A percentile compares a stretch with the other conserved stretches of the same genome.
These are phyloP conservation scores for Melanargia galathea DNA, from an alignment of 2,888 invertebrate species.

Conservation along the genomic window DNA sequence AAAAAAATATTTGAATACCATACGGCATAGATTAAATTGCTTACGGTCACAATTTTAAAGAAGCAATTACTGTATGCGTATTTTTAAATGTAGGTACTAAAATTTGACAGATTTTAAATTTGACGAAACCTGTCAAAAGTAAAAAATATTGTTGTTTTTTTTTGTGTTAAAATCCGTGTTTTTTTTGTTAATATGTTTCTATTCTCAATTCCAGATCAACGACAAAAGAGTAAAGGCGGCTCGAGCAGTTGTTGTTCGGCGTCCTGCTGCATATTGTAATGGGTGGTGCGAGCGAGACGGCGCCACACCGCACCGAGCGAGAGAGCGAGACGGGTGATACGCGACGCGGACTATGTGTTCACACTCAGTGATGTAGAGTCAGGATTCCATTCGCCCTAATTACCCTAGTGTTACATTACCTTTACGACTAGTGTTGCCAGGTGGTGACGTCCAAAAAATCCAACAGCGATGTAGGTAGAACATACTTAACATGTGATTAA, in stretches of 20 bases:
- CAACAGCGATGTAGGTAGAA: neutral
- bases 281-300: conserved; percentile 52
- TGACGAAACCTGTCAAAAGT: no score
- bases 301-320: conserved; percentile 52
- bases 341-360: conserved; percentile 72
- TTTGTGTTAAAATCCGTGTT: no score
- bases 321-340: conserved; percentile 57
- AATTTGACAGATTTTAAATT: no score
- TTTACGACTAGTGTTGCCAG: conserved; percentile 26
- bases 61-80: no score
- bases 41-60: no score
- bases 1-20: no score
- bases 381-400: conserved; percentile 56
- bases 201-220: conserved; percentile 89
- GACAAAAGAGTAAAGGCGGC: conserved; percentile 97
- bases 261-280: conserved; percentile 96
- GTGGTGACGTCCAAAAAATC: conserved; percentile 9
- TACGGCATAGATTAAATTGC: no score
- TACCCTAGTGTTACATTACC: conserved; percentile 34
- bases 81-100: no score
- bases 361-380: conserved; percentile 62
- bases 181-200: conserved; percentile 42
- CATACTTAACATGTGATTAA: neutral
- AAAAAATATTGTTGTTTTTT: no score
- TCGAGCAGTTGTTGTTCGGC: conserved; percentile 97